Evolutionary conservation across 2,888 invertebrate genomes (phyloP), one percentile per base, ranked within the genome.

Genomic region (Cordilura impudica): DNA sequence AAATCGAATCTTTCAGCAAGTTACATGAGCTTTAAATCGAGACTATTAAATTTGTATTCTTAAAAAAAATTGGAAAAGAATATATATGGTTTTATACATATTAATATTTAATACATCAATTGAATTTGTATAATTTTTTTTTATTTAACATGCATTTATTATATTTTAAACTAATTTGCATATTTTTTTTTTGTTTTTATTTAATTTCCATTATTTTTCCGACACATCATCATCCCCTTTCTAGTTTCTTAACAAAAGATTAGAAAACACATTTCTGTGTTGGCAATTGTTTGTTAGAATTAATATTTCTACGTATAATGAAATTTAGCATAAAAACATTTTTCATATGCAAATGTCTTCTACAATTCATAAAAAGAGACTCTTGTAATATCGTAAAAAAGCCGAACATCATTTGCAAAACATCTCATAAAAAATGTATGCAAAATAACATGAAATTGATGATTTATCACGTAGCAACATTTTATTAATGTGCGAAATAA

Each of bases 261-360:
- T 39, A 39, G n/a, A 39, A 39, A 2, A n/a, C n/a, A n/a, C n/a
- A 39, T 39, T 14, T 39, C 6, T 31, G n/a, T n/a, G n/a, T n/a
- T 39, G 12, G n/a, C 14, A 39, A n/a, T 39, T 39, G 35, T 39
- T 12, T 39, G n/a, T n/a, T n/a, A n/a, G n/a, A 2, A n/a, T 39
- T 39, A 39, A 39, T 39, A n/a, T 26, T 26, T 26, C 3, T 26
- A 6, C 26, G 10, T 16, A 43, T 35, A 35, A 21, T 39, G 26
- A 16, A 47, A 47, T 61, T 31, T 51, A 16, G 8, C 63, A 51
- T 63, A 49, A 35, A 54, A 35, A 35, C 66, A 73, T 66, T 78
- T 81, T 83, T 81, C 74, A 81, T 82, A 83, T 84, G 84, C 79
- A 83, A 82, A 84, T 83, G 58, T 81, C 56, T n/a, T n/a, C n/a